Percentiles rank a stretch among this genome's conserved stretches.
Conservation (phyloP, 2,113 vertebrate genomes). For the Dipodomys stephensi region DNA sequence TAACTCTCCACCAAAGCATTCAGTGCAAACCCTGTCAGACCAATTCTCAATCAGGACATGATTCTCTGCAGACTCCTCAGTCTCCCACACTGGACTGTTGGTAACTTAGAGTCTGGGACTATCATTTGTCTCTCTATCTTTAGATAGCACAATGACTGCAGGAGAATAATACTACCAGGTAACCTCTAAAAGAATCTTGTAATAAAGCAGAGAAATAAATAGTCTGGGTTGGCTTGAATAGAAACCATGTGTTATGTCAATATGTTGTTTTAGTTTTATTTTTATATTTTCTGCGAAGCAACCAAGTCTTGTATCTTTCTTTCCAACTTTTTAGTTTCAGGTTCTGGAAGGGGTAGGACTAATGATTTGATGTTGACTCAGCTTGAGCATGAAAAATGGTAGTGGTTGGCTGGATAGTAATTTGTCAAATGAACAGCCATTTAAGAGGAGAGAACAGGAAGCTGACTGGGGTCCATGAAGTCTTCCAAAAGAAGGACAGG, state of each 20-base stretch:
- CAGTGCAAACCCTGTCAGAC: not conserved
- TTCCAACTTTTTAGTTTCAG: slow-evolving; percentile 61
- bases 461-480: slow-evolving; percentile 39
- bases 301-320: slow-evolving; percentile 45
- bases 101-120: not conserved
- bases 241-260: slow-evolving; percentile 40
- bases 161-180: not conserved
- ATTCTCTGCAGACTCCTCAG: not conserved
- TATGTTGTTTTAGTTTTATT: slow-evolving; percentile 62
- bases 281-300: slow-evolving; percentile 67
- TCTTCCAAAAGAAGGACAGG: slow-evolving; percentile 47
- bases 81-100: not conserved
- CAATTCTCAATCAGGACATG: not conserved
- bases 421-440: slow-evolving; percentile 40
- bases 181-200: slow-evolving; percentile 18
- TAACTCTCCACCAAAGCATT: not conserved
- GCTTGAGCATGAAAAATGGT: slow-evolving; percentile 19
- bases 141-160: not conserved
- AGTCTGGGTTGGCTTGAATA: not conserved
- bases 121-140: slow-evolving; percentile 17
- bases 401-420: slow-evolving; percentile 50
- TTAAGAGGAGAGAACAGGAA: slow-evolving; percentile 64
- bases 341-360: slow-evolving; percentile 36
- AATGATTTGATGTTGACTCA: slow-evolving; percentile 72
- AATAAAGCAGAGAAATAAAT: slow-evolving; percentile 63